Evolutionary conservation across 2,888 invertebrate genomes (phyloP), one percentile per base, ranked within the genome.

Genomic region (Dryobota labecula): DNA sequence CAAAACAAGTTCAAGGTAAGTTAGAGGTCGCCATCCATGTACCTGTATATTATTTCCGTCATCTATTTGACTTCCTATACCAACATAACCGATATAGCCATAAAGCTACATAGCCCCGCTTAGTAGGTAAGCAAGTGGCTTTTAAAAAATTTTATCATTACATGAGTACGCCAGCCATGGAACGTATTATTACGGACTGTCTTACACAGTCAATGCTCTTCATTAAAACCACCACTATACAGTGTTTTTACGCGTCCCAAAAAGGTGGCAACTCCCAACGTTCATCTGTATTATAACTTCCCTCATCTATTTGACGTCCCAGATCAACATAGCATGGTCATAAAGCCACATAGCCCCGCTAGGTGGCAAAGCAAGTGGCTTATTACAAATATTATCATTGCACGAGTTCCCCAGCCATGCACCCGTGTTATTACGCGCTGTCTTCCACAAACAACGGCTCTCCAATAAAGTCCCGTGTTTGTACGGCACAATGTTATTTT

Each of bases 381-480:
- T 78, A 78, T 82, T 82, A 60, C 63, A 63, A 74, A 68, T 82
- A 74, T 71, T 82, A 70, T 82, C 62, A 58, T 66, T 69, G 82
- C 64, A 82, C 27, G 62, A 82, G 78, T 45, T 53, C 27, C 33
- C 82, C 18, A 47, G 36, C 58, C 45, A 60, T 78, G 82, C 82
- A 82, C 8, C 62, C 65, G 41, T 81, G 61, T 82, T 78, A 73
- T 82, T 74, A 74, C 47, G 58, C 38, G 51, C 62, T 30, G 66
- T 72, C 83, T 73, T 62, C 33, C 33, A 79, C 85, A 83, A 83
- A 84, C 85, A 84, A 67, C 56, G 36, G 36, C 18, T 61, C 62
- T 66, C 58, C 58, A 69, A 83, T 85, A 83, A 80, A 72, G 60
- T 56, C 62, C 51, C 51, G 27, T 75, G 74, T 83, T 80, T 85